These are phyloP conservation scores for Podargus strigoides DNA, from an alignment of 2,797 vertebrate species.

Conservation along the genomic window DNA sequence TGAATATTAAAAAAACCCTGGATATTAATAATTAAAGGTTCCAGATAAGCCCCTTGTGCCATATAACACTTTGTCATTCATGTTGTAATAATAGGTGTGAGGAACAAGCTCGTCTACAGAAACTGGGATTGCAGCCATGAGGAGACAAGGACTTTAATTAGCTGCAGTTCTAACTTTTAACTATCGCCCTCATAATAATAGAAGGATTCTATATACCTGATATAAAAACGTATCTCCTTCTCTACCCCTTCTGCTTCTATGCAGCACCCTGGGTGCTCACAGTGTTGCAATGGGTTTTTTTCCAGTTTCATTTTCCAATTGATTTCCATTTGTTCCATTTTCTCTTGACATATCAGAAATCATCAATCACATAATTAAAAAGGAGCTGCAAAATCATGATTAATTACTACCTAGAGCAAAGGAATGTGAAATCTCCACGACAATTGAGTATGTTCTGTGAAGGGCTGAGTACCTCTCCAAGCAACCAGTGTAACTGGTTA, in stretches of 20 bases:
- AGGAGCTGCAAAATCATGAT: conserved; percentile 32
- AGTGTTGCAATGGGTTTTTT: background rate
- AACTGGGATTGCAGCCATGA: background rate
- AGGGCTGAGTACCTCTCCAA: background rate
- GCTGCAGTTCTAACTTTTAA: background rate
- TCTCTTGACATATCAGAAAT: conserved; percentile 42
- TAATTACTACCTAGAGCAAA: conserved; percentile 41
- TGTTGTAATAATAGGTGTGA: background rate
- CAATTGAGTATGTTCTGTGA: background rate
- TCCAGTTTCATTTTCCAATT: background rate
- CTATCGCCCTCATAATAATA: background rate
- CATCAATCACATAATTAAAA: conserved; percentile 51
- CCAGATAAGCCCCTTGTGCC: background rate
- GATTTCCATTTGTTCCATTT: conserved; percentile 42
- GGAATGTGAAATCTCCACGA: conserved; percentile 22
- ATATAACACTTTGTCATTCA: background rate
- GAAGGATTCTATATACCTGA: background rate
- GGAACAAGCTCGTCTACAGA: background rate
- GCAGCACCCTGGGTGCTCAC: background rate
- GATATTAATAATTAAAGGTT: background rate
- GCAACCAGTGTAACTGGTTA: background rate
- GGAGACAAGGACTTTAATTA: background rate
- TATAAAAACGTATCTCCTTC: background rate
- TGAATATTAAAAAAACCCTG: background rate
- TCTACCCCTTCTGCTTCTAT: background rate